Evolutionary conservation across 2,888 invertebrate species (phyloP).

Genomic region (Keiferia lycopersicella): DNA sequence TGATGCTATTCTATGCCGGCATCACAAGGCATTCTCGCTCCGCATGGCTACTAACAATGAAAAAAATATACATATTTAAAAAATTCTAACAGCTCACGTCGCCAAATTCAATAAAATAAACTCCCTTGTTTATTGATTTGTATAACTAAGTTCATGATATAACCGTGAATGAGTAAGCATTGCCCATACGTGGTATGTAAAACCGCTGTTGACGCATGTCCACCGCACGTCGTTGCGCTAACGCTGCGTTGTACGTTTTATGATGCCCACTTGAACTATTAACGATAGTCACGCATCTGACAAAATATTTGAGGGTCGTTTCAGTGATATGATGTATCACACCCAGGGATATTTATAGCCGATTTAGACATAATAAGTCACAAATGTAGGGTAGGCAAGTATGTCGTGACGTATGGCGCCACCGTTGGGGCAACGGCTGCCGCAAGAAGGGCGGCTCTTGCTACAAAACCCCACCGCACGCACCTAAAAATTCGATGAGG

Average conservation of each 20-base stretch:
- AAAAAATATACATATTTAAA: neutral
- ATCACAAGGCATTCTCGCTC: too few species aligned
- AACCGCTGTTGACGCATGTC: too few species aligned
- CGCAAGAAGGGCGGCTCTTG: neutral
- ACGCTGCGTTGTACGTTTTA: too few species aligned
- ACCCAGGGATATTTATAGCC: neutral
- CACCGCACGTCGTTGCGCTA: too few species aligned
- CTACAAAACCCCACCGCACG: neutral
- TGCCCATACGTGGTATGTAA: too few species aligned
- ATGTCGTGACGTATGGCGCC: neutral
- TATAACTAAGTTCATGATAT: neutral
- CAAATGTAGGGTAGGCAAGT: neutral
- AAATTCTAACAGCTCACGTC: neutral
- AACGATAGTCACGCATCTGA: too few species aligned
- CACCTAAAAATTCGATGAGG: too few species aligned
- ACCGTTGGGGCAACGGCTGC: constrained; percentile 11
- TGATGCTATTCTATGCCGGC: too few species aligned
- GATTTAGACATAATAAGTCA: neutral
- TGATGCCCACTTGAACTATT: too few species aligned
- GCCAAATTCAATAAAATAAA: neutral
- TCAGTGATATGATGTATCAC: too few species aligned
- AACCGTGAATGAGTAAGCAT: neutral
- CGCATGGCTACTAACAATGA: neutral
- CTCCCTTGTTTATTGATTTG: neutral
- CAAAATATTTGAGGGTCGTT: too few species aligned